Evolutionary conservation across 2,113 vertebrate genomes (phyloP), one percentile per base, ranked within the genome.

Genomic region (Dromas ardeola): DNA sequence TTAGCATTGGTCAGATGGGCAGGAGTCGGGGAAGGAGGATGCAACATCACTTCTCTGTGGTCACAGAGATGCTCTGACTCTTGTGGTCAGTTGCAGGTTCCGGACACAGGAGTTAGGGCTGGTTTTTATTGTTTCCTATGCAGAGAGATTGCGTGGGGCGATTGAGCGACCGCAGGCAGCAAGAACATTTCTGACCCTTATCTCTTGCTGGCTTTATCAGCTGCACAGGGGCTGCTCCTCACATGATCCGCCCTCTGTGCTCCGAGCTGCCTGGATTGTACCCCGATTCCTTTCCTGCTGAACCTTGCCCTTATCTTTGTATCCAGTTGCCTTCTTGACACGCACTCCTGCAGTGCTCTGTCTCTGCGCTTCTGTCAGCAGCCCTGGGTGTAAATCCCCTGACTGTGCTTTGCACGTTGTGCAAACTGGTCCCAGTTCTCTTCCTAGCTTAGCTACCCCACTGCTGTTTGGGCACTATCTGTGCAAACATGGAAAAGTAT

Each of bases 121-220:
- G n/a, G 15, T 30, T 62, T 91, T 82, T 83, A 58, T 77, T 59
- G 16, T 50, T 92, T 80, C 50, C n/a, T 73, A 6, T 15, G 7
- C 62, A 56, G 25, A 67, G 66, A 53, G 56, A n/a, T 79, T 0
- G 0, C 5, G 18, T 38, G 52, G n/a, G 40, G 38, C 4, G 76
- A 12, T 3, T 6, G 61, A 76, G 77, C 5, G 27, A 59, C 45
- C 23, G 7, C 40, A 67, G 72, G 73, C 81, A 81, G 16, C 76
- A 30, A 66, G 52, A 77, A 19, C 32, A 23, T 6, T 34, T 45
- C 42, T 82, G 27, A 17, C 11, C 15, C 66, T 90, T 82, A 38
- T 85, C 91, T 85, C 66, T 49, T 27, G 12, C 52, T 76, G 65
- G 12, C 38, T 32, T 66, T 84, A 90, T 34, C 81, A 73, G 77